Base-by-base conservation (phyloP, 2,888 invertebrate genomes). In the Tuberolachnus salignus region DNA sequence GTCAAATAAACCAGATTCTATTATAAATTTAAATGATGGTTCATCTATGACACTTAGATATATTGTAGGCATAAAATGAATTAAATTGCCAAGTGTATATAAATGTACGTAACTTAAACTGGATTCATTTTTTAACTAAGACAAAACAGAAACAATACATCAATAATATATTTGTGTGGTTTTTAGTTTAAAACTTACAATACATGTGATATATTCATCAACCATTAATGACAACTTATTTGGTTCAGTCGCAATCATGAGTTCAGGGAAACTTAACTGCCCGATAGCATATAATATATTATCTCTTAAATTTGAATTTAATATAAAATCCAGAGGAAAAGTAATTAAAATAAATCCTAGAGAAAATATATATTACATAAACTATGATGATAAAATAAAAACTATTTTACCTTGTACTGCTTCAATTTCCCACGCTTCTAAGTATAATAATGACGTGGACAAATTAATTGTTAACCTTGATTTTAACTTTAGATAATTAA, bases 341-440 rank as follows among this genome's bases (percentile, higher is more conserved):
- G 78, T 69, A 34, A 14, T 78, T 23, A 78, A 69, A n/a, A 69
- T 23, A 42, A 78, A 78, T 59, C 78, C 78, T 78, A 42, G 44
- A 19, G 2, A 44, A 66, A 75, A 46, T 44, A 46, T 26, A 19
- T 34, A 9, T 46, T 14, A 66, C 2, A 46, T 66, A 14, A 21
- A 51, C 19, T 11, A n/a, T 6, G 3, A 49, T 44, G 64, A 3
- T 23, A 42, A 34, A 75, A 46, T 55, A 21, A 10, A 64, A 34
- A 72, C 16, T 51, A 19, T n/a, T 74, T 59, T 59, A 78, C 78
- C 78, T 51, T 34, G 59, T 1, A 78, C 21, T 51, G 78, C 67
- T 78, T 78, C 78, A 26, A 78, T 42, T 78, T 78, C 78, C 78
- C 78, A 78, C 34, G 26, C 23, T 69, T 78, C 78, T 51, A 78